phyloP scores from a whole-genome alignment of 2,113 vertebrate genomes.

The Pachycephala philippinensis region DNA sequence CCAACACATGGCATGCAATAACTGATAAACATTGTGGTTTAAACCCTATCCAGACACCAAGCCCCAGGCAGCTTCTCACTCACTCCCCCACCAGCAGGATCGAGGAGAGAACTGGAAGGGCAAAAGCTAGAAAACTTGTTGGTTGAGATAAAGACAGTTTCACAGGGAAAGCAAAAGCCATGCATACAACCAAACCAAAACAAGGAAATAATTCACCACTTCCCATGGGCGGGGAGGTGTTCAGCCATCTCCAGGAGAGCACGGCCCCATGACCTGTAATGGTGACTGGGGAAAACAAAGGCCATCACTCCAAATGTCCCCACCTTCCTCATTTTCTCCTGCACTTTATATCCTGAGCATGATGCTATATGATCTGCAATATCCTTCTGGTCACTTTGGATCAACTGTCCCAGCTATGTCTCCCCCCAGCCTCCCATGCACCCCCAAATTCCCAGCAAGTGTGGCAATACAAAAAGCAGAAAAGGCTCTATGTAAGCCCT shows the following conservation, averaged over 20 bases:
- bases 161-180: neutral
- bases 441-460: neutral
- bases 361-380: neutral
- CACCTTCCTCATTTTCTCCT: neutral
- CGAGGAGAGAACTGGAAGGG: accelerated
- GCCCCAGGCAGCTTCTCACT: accelerated
- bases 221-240: neutral
- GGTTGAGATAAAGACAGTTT: neutral
- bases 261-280: neutral
- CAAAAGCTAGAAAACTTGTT: neutral
- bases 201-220: neutral
- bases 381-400: too few relatives aligned
- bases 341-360: neutral
- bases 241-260: neutral
- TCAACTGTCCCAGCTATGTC: neutral
- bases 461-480: neutral
- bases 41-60: neutral
- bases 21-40: neutral
- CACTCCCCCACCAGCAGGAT: neutral
- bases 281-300: neutral
- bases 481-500: accelerated
- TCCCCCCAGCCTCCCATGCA: neutral
- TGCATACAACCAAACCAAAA: neutral
- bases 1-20: neutral
- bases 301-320: neutral